Base-by-base conservation (phyloP, 2,888 invertebrate genomes). In the Colostygia pectinataria region DNA sequence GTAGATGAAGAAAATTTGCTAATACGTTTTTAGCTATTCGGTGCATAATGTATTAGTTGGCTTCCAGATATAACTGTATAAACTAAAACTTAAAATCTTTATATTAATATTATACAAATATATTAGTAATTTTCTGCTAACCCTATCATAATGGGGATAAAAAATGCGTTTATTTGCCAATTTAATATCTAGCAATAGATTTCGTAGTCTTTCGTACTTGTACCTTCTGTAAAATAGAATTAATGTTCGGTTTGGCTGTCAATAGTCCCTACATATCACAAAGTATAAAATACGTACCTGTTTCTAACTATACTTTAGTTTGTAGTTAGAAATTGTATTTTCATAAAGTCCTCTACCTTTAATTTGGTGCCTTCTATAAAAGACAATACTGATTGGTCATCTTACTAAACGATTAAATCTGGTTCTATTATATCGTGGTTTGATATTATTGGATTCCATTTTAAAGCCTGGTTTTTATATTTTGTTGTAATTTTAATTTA, bases 221-320 rank as follows among this genome's bases (percentile, higher is more conserved):
- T n/a, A n/a, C n/a, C n/a, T 4, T 18, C 18, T 18, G 18, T 18
- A 18, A 18, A 18, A 18, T 4, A 2, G 18, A 4, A 4, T 18
- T 18, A 18, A 4, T n/a, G n/a, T n/a, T n/a, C n/a, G 7, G 12
- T 38, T 44, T 18, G 23, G 18, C 34, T 13, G 41, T 37, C 41
- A 41, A 31, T 24, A 28, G n/a, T 39, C 31, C 37, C 43, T 31
- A 57, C 60, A 58, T 61, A 61, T 61, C 60, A 60, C 43, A 51
- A 46, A 44, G 44, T 54, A 45, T 51, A 50, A 54, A 54, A 42
- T 24, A 48, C 23, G 53, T 56, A 55, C 56, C 57, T 58, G 52
- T 56, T 51, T 32, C 13, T 25, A 37, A 28, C 28, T 40, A 39
- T 45, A 32, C 33, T 27, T 33, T 4, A 39, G 15, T 40, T 31